phyloP scores from a whole-genome alignment of 1,140 invertebrate species.

The Solenopsis invicta region DNA sequence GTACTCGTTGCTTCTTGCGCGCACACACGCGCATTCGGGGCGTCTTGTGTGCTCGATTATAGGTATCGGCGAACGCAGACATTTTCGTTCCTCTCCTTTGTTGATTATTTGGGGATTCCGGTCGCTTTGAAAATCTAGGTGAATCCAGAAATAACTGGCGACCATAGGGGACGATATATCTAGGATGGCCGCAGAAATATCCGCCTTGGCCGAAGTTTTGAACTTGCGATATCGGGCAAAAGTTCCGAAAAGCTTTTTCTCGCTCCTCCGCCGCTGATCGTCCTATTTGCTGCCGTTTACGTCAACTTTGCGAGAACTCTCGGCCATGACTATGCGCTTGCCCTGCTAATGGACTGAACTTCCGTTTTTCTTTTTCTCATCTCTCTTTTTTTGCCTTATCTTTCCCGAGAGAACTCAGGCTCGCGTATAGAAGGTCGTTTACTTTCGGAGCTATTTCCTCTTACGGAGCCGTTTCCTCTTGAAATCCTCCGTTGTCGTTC shows the following conservation, averaged over 20 bases:
- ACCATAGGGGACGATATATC: slow-evolving; percentile 49
- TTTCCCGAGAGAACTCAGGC: neutral
- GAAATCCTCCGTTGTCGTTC: neutral
- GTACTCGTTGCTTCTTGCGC: neutral
- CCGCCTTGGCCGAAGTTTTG: slow-evolving; percentile 48
- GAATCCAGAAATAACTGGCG: slow-evolving; percentile 59
- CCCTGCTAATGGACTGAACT: neutral
- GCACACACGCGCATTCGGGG: neutral
- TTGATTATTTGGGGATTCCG: slow-evolving; percentile 58
- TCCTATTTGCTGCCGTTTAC: neutral
- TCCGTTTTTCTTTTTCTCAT: neutral
- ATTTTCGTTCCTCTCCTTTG: slow-evolving; percentile 23
- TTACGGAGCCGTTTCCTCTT: neutral
- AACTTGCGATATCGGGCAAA: slow-evolving; percentile 37
- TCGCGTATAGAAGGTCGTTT: neutral
- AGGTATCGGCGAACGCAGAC: slow-evolving; percentile 1
- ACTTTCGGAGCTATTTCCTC: neutral
- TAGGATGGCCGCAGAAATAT: slow-evolving; percentile 56
- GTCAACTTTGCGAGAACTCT: neutral
- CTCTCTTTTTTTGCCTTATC: neutral
- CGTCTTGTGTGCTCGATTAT: neutral
- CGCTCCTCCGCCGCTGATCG: neutral
- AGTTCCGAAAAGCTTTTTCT: slow-evolving; percentile 33
- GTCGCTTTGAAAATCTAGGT: slow-evolving; percentile 59
- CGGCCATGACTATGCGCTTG: neutral